Evolutionary conservation across 2,113 vertebrate genomes (phyloP), one percentile per base, ranked within the genome.

Genomic region (Eulemur rufifrons): DNA sequence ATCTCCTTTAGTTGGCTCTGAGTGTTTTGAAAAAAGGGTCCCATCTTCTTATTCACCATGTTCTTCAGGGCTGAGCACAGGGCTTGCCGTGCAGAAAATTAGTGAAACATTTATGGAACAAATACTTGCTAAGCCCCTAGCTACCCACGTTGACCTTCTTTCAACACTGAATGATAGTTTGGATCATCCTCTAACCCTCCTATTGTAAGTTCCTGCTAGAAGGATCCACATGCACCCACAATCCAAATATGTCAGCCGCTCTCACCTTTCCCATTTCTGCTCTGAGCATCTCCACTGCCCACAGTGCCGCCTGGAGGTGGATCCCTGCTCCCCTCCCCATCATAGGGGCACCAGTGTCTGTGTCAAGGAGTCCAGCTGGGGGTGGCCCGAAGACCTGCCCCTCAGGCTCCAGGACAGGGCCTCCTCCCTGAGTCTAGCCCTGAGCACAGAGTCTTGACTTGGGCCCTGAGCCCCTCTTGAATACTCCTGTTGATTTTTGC

Each of bases 21-120:
- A 63, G 7, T 63, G 14, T 47, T 94, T 93, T 74, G 78, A 96
- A 76, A 91, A 59, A 74, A 21, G 18, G n/a, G 29, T 29, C 25
- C 37, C 32, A 66, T 66, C 39, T 76, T 95, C 11, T 76, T 61
- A 25, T 77, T 81, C 18, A 45, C 71, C 45, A 56, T 27, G n/a
- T 6, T 10, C 23, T 23, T 29, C 23, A 23, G 25, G 11, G n/a
- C 6, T 25, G 56, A 86, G 20, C 23, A 71, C 17, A 76, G 21
- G 5, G 34, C 2, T 45, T n/a, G 23, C 17, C 27, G 17, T 23
- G 56, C 11, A 73, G 73, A 89, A 93, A 94, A 83, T 12, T 52
- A 66, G 23, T 71, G 74, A 85, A 42, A 71, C 12, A 1, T 21
- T 71, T 77, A 29, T 64, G 78, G 52, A 89, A 63, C 34, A 47